Base-by-base conservation (phyloP, 2,888 invertebrate species). In the Tetragonula carbonaria region DNA sequence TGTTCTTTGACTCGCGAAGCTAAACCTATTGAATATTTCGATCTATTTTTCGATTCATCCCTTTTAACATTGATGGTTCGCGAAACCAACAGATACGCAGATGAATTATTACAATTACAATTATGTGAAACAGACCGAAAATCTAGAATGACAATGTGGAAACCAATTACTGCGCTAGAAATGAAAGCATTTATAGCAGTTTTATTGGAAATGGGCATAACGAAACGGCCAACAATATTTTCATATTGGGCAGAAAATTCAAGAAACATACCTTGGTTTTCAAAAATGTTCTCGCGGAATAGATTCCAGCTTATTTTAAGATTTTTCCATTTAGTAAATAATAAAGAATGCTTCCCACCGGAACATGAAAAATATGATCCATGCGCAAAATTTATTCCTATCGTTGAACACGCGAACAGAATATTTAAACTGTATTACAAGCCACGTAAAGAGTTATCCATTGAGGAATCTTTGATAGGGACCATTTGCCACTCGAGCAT, bases 21-120 rank as follows among this genome's bases (percentile, higher is more conserved):
- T 74, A 79, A 79, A 70, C 55, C 63, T 63, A 79, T 79, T 28
- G 74, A 74, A 23, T 79, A 79, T 63, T 79, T 74, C 70, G 63
- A 74, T 74, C 55, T 79, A n/a, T 74, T 63, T 33, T 6, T 79
- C 53, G 55, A 79, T 63, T 79, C 62, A 14, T 68, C 55, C 5
- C 45, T 70, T 8, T 79, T 59, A 51, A 63, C 50, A 79, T 4
- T 68, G 16, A 74, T 79, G 63, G 74, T 74, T 74, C 11, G 38
- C 38, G 63, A 79, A 74, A 79, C 70, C 1, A 79, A 79, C 55
- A 79, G 45, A 14, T 79, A 79, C 38, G 63, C 62, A 6, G 38
- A 62, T 59, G 53, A 68, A 74, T 23, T 74, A 63, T 21, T 72
- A 45, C 1, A 63, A 21, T 74, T n/a, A 62, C 8, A 28, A 28